Conservation (phyloP, 2,113 vertebrate genomes). For the Edolisoma coerulescens region DNA sequence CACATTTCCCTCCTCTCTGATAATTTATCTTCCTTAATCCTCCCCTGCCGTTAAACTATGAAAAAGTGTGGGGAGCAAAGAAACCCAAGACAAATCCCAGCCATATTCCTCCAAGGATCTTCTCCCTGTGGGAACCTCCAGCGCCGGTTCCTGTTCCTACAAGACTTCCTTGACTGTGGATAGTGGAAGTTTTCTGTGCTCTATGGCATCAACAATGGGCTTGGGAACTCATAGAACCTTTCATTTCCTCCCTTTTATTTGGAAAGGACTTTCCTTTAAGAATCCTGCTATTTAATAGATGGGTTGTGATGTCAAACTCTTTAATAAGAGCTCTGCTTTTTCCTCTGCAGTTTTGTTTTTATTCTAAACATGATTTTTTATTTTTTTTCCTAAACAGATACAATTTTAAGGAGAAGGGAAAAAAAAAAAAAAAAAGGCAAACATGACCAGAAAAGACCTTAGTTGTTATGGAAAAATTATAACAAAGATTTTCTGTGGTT, state of each 20-base stretch:
- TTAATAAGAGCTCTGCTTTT: constrained; percentile 51
- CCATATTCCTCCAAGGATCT: background rate
- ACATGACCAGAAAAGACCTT: constrained; percentile 62
- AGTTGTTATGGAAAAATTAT: constrained; percentile 59
- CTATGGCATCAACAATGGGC: constrained; percentile 32
- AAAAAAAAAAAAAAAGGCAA: constrained; percentile 17
- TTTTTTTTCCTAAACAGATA: constrained; percentile 34
- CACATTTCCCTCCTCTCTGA: background rate
- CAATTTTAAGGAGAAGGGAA: background rate
- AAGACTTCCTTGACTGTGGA: background rate
- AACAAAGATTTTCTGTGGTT: constrained; percentile 52
- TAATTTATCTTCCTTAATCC: background rate
- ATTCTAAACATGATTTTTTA: constrained; percentile 20
- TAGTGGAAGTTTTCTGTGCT: constrained; percentile 32
- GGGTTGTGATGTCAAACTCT: constrained; percentile 44
- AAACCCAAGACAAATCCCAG: background rate
- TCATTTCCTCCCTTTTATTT: constrained; percentile 62
- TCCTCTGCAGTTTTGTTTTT: constrained; percentile 50
- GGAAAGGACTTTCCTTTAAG: constrained; percentile 57
- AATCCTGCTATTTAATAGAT: constrained; percentile 35
- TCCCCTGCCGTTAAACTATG: background rate
- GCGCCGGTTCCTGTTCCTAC: background rate
- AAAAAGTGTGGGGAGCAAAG: background rate
- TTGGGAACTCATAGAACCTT: constrained; percentile 53
- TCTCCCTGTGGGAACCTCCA: constrained; percentile 33